Evolutionary conservation across 2,797 vertebrate genomes (phyloP).

Genomic region (Typhlichthys subterraneus): DNA sequence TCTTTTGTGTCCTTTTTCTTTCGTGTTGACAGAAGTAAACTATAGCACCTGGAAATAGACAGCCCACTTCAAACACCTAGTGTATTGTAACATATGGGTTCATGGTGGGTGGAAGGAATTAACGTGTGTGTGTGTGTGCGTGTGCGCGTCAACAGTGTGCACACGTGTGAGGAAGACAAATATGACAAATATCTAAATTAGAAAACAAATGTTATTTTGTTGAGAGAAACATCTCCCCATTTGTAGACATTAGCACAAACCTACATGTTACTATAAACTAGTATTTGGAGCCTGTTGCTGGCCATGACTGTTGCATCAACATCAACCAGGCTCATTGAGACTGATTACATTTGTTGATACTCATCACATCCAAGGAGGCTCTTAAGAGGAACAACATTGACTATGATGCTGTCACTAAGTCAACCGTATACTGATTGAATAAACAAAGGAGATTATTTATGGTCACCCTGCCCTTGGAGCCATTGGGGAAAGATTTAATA

Average conservation of each 20-base stretch:
- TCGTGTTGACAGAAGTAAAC: too few species aligned
- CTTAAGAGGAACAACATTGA: slow-evolving; percentile 22
- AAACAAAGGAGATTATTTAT: slow-evolving; percentile 53
- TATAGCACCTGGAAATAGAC: too few species aligned
- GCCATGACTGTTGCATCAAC: slow-evolving; percentile 17
- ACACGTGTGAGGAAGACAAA: too few species aligned
- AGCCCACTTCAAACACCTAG: too few species aligned
- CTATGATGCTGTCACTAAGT: slow-evolving; percentile 18
- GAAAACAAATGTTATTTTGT: neutral
- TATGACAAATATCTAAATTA: too few species aligned
- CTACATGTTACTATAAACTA: neutral
- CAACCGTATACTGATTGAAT: slow-evolving; percentile 22
- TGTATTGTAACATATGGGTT: too few species aligned
- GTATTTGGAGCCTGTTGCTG: slow-evolving; percentile 15
- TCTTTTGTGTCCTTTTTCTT: neutral
- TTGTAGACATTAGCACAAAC: neutral
- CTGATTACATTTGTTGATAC: slow-evolving; percentile 34
- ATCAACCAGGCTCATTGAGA: slow-evolving; percentile 22
- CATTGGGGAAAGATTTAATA: slow-evolving; percentile 34
- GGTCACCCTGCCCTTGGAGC: slow-evolving; percentile 37
- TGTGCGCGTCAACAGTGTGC: too few species aligned
- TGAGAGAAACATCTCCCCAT: slow-evolving; percentile 10
- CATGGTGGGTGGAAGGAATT: too few species aligned
- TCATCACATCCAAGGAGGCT: slow-evolving; percentile 22
- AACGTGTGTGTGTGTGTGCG: too few species aligned